phyloP scores from a whole-genome alignment of 1,140 invertebrate genomes.

The Triops cancriformis region DNA sequence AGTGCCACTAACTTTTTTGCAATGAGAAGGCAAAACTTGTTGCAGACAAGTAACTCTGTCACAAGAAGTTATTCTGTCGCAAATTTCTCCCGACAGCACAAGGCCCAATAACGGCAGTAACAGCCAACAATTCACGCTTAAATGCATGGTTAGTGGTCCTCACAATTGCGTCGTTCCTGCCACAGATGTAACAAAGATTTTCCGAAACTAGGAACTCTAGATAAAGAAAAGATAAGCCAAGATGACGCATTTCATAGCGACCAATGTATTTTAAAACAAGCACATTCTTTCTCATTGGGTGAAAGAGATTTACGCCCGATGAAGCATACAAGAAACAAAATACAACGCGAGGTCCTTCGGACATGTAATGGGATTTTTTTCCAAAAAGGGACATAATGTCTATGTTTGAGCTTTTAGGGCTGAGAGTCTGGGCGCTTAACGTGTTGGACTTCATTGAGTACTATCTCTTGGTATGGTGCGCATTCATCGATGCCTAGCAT shows the following conservation, averaged over 20 bases:
- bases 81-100: background rate
- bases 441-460: slow-evolving; percentile 28
- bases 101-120: background rate
- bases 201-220: background rate
- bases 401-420: background rate
- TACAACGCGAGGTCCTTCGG: background rate
- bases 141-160: background rate
- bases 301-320: background rate
- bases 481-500: slow-evolving; percentile 58
- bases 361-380: background rate
- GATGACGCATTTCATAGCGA: background rate
- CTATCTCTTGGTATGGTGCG: slow-evolving; percentile 51
- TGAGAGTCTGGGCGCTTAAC: background rate
- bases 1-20: background rate
- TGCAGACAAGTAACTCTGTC: slow-evolving; percentile 21
- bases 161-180: background rate
- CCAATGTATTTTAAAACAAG: background rate
- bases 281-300: background rate
- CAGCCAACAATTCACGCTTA: background rate
- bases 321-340: background rate
- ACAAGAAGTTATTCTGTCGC: slow-evolving; percentile 9
- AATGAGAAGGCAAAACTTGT: slow-evolving; percentile 23
- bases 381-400: background rate
- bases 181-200: background rate
- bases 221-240: background rate